These are phyloP conservation scores for Ellobium chinense DNA, from an alignment of 2,888 invertebrate species.

Conservation along the genomic window DNA sequence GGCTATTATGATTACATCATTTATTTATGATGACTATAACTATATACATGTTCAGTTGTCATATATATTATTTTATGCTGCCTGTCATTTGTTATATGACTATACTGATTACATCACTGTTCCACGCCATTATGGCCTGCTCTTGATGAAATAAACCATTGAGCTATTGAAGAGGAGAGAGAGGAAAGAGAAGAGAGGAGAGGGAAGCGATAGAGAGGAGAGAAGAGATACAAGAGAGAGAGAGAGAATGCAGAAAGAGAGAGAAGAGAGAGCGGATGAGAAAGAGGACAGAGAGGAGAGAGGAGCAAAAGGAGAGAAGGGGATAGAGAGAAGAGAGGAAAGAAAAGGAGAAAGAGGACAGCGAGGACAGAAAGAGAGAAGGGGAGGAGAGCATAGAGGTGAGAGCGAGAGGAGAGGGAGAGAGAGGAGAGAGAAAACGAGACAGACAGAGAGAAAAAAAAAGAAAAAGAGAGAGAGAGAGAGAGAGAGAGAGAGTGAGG, in stretches of 20 bases:
- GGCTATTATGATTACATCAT: too few species aligned
- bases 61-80: too few species aligned
- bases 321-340: background rate
- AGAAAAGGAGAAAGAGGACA: background rate
- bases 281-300: background rate
- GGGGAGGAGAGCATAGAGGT: background rate
- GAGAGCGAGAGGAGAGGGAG: background rate
- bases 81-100: too few species aligned
- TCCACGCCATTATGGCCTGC: too few species aligned
- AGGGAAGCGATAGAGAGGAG: background rate
- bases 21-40: too few species aligned
- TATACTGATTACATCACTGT: too few species aligned
- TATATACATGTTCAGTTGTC: too few species aligned
- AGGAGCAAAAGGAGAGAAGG: background rate
- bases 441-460: background rate
- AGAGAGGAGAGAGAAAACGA: background rate
- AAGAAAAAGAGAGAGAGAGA: background rate
- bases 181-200: background rate
- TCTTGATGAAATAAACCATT: too few species aligned
- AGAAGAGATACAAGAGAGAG: background rate
- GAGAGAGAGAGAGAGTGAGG: background rate
- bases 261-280: background rate
- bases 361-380: background rate
- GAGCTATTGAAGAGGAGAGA: background rate
- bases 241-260: background rate